Evolutionary conservation across 1,140 invertebrate genomes (phyloP).

Genomic region (Papilio polyxenes): DNA sequence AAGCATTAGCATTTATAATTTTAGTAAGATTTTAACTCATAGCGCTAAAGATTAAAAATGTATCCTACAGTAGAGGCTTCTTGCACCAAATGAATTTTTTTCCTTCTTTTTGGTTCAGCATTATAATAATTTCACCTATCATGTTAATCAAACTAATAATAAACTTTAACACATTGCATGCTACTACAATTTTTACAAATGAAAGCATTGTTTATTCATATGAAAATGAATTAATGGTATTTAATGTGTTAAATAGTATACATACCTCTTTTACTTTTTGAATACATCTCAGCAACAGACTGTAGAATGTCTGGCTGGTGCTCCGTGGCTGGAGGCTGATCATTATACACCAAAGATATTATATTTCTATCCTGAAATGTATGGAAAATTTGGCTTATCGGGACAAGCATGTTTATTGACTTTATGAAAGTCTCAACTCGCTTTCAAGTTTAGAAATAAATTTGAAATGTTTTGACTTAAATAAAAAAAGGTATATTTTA

Average conservation of each 20-base stretch:
- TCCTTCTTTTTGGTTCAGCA: too few relatives aligned
- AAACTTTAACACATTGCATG: background rate
- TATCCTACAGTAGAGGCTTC: too few relatives aligned
- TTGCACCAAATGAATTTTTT: too few relatives aligned
- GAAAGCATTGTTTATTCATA: background rate
- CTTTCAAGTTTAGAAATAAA: too few relatives aligned
- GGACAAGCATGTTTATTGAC: background rate
- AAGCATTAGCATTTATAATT: too few relatives aligned
- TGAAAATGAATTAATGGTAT: background rate
- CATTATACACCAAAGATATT: slow-evolving; percentile 90
- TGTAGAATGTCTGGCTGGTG: slow-evolving; percentile 69
- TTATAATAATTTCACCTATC: too few relatives aligned
- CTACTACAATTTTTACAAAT: background rate
- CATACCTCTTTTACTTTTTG: slow-evolving; percentile 66
- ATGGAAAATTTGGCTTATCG: background rate
- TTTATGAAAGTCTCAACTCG: background rate
- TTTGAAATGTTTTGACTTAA: too few relatives aligned
- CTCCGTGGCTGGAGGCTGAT: slow-evolving; percentile 86
- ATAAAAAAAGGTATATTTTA: too few relatives aligned
- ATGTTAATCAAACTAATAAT: background rate
- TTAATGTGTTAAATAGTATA: background rate
- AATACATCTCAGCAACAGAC: slow-evolving; percentile 70
- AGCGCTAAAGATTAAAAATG: too few relatives aligned
- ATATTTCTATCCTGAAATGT: slow-evolving; percentile 69
- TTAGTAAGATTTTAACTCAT: too few relatives aligned